Base-by-base conservation (phyloP, 92 coral and sea anemone species). In the Porites rus region DNA sequence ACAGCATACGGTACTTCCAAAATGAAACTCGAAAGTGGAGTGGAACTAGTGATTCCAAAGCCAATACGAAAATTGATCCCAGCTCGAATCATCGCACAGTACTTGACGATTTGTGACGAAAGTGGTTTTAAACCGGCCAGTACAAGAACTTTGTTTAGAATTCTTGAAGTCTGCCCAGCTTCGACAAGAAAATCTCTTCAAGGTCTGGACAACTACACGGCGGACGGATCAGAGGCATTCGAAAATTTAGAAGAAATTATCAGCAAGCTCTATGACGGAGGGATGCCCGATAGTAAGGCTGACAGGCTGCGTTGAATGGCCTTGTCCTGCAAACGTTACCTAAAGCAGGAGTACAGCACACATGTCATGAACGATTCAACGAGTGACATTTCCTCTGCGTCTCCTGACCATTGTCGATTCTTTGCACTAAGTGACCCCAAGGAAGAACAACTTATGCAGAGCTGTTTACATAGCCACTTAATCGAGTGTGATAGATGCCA, bases 391-490 rank as follows among this genome's bases (percentile, higher is more conserved):
- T 43, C 82, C 54, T 50, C 64, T 50, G 84, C 28, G 51, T 77
- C 81, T 60, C 84, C 84, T 18, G 75, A 80, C 65, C 84, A 80
- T 69, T 80, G 84, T 69, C 63, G 84, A 66, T 65, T 18, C 43
- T 80, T 80, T 65, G 84, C 68, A 64, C 70, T 77, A 77, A 77
- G 51, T 77, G 82, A 77, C 20, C 82, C 70, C 69, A 77, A 59
- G 69, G 54, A 59, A 12, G 25, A 77, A 77, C 28, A 56, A 64
- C 31, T 59, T 58, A 64, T 31, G 17, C 54, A 59, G 51, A 6
- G 68, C 68, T 77, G 69, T 31, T 6, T 12, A 22, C 82, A 77
- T 31, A 64, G 70, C 46, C 82, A 77, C 70, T 77, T 16, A 77
- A 31, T 77, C 54, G 53, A 11, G 82, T 77, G 84, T 21, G 75